Evolutionary conservation across 92 coral and sea anemone species (phyloP), one percentile per base, ranked within the genome.

Genomic region (Metridium senile): DNA sequence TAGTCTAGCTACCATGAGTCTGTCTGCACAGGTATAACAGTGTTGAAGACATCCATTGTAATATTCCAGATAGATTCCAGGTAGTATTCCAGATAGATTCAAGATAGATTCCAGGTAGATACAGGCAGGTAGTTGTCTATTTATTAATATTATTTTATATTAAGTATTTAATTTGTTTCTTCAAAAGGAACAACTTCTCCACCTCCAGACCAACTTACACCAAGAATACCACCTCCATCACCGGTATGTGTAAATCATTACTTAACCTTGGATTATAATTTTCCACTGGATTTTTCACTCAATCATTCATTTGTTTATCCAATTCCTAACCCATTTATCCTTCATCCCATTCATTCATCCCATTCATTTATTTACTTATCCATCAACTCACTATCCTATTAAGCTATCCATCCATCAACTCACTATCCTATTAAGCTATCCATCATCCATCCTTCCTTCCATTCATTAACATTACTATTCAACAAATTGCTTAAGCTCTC

Each of bases 101-200:
- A 54, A 20, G 59, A 6, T 9, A 20, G 6, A 2, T 9, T 9
- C 4, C 17, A 54, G 59, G 59, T 54, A 54, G 59, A 54, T 13
- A 9, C 59, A 54, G 59, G 59, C 23, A 54, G 59, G 20, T 54
- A 45, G 51, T 45, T 4, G 20, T n/a, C n/a, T n/a, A n/a, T n/a
- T n/a, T n/a, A n/a, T n/a, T n/a, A n/a, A n/a, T n/a, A n/a, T n/a
- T n/a, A n/a, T n/a, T n/a, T n/a, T n/a, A n/a, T n/a, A n/a, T n/a
- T n/a, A n/a, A n/a, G n/a, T n/a, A n/a, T n/a, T n/a, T n/a, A n/a
- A n/a, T n/a, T n/a, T 59, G 11, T 7, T 59, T 29, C 31, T 31
- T 11, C 31, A 28, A 11, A 62, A 58, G 78, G 68, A 73, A n/a
- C 78, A 19, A 33, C 63, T 17, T 73, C 78, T 33, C 49, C 77